Evolutionary conservation across 2,888 invertebrate species (phyloP).

Genomic region (Spodoptera picta): DNA sequence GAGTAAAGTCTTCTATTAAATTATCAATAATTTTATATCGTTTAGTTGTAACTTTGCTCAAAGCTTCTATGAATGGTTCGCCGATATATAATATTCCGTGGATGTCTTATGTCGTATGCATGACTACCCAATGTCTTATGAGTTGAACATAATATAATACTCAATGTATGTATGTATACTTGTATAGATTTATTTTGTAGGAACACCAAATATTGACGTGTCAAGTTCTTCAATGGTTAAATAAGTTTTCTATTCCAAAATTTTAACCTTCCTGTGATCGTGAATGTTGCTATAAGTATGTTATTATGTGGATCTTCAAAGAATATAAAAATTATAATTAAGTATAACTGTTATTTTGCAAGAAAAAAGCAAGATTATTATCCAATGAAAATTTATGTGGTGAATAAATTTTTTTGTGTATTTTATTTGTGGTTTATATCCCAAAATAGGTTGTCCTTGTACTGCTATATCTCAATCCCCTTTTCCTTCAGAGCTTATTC

Average conservation of each 20-base stretch:
- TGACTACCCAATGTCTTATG: conserved; percentile 58
- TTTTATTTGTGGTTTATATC: conserved; percentile 66
- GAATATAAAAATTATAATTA: conserved; percentile 74
- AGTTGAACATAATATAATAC: conserved; percentile 72
- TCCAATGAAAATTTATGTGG: conserved; percentile 83
- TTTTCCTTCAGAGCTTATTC: too few relatives aligned
- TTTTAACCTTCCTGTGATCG: conserved; percentile 87
- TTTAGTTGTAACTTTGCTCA: conserved; percentile 77
- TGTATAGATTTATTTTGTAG: conserved; percentile 78
- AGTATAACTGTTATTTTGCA: conserved; percentile 85
- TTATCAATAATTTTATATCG: conserved; percentile 54
- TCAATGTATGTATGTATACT: conserved; percentile 64
- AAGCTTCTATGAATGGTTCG: conserved; percentile 68
- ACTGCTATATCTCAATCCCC: too few relatives aligned
- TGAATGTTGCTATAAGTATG: conserved; percentile 83
- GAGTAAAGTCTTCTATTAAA: conserved; percentile 56
- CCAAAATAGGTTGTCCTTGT: background rate
- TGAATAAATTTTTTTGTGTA: conserved; percentile 88
- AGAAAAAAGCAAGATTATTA: conserved; percentile 67
- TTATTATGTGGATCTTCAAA: conserved; percentile 82
- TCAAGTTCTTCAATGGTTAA: conserved; percentile 73
- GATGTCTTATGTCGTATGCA: conserved; percentile 57
- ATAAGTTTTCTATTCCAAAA: conserved; percentile 86
- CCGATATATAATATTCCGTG: conserved; percentile 53
- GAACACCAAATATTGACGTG: conserved; percentile 78